Conservation (phyloP, 1,140 invertebrate genomes). For the Wasmannia auropunctata region DNA sequence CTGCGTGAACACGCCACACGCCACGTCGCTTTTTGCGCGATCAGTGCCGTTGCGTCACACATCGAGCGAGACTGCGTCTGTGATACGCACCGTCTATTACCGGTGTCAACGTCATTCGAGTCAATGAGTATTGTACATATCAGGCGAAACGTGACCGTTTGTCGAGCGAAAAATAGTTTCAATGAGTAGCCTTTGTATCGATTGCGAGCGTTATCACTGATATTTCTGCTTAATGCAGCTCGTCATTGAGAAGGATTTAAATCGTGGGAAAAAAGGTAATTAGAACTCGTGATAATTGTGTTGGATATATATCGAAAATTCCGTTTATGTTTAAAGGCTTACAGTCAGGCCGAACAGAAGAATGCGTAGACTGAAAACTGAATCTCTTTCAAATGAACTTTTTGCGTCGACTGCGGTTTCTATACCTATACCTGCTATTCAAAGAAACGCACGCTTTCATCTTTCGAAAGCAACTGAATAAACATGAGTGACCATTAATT, state of each 20-base stretch:
- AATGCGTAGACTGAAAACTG: background rate
- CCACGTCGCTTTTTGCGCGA: background rate
- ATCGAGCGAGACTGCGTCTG: background rate
- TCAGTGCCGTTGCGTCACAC: background rate
- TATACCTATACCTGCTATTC: background rate
- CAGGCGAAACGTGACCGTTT: constrained; percentile 2
- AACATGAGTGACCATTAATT: too few species aligned
- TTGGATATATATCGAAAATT: background rate
- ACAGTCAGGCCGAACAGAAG: background rate
- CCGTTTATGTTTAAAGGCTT: background rate
- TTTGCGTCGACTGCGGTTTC: too few species aligned
- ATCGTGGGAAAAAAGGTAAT: background rate
- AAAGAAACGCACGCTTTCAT: background rate
- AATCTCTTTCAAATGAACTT: too few species aligned
- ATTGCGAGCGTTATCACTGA: background rate
- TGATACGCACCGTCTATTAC: constrained; percentile 25
- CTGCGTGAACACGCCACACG: background rate
- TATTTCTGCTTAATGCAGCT: background rate
- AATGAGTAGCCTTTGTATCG: background rate
- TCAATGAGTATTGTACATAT: background rate
- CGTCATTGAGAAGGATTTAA: background rate
- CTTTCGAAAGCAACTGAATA: background rate
- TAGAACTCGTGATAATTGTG: background rate
- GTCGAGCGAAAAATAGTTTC: background rate
- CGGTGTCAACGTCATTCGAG: constrained; percentile 40